phyloP scores from a whole-genome alignment of 2,113 vertebrate genomes.

The Tapirus terrestris region DNA sequence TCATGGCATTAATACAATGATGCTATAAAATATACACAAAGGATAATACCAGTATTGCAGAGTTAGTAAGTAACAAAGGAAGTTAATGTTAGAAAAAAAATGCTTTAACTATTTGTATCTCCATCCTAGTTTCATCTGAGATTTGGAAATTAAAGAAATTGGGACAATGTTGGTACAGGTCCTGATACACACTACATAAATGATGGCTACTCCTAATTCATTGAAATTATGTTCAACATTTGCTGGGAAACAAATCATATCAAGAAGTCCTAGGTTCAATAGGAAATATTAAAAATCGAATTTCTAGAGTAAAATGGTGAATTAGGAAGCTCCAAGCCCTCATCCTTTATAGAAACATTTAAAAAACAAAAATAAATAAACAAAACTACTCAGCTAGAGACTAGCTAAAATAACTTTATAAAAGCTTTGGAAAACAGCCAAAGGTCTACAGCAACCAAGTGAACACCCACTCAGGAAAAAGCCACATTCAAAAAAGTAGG shows the following conservation, averaged over 20 bases:
- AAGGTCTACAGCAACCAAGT: neutral
- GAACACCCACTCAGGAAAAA: neutral
- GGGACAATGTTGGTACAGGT: neutral
- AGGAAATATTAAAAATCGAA: neutral
- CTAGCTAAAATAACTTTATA: neutral
- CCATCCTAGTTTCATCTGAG: neutral
- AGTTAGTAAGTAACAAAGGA: neutral
- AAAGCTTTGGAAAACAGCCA: neutral
- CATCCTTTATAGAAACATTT: neutral
- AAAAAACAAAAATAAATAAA: neutral
- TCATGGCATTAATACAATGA: neutral
- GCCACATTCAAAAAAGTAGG: neutral
- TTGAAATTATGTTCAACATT: neutral
- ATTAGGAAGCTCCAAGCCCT: neutral
- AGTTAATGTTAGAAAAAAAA: neutral
- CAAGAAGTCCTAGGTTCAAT: neutral
- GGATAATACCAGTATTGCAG: neutral
- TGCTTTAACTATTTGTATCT: neutral
- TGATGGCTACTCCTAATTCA: neutral
- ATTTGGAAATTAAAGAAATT: neutral
- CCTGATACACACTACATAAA: neutral
- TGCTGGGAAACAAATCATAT: neutral
- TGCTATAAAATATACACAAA: neutral
- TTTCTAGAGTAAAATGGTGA: neutral
- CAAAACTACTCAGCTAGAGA: neutral